These are phyloP conservation scores for Mythimna impura DNA, from an alignment of 2,888 invertebrate genomes.

Conservation along the genomic window DNA sequence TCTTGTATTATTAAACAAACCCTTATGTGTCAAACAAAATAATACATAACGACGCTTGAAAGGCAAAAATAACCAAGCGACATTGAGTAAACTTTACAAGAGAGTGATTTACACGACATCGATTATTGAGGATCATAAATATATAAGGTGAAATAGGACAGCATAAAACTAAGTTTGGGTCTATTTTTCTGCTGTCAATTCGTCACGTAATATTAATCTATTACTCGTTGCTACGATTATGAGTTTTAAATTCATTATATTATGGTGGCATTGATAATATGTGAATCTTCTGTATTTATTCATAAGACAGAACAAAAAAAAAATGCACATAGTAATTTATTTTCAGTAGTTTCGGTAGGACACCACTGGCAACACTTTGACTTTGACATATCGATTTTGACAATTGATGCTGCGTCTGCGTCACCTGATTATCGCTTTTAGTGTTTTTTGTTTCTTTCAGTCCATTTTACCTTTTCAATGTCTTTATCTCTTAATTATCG, in stretches of 20 bases:
- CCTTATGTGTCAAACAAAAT: too few relatives aligned
- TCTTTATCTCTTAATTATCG: constrained; percentile 13
- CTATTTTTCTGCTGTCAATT: background rate
- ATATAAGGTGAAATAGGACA: too few relatives aligned
- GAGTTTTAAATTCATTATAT: background rate
- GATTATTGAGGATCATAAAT: background rate
- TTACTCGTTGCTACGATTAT: background rate
- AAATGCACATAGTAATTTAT: background rate
- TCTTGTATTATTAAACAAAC: background rate
- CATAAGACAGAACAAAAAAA: too few relatives aligned
- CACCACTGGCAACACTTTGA: constrained; percentile 43
- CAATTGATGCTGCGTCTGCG: constrained; percentile 53
- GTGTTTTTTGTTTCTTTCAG: constrained; percentile 32
- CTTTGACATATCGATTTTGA: constrained; percentile 41
- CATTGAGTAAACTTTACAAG: too few relatives aligned
- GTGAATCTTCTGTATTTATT: background rate
- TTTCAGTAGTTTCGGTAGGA: constrained; percentile 20
- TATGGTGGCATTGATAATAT: background rate
- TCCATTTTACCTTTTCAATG: constrained; percentile 19
- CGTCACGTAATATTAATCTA: background rate
- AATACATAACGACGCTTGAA: too few relatives aligned
- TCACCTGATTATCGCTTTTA: constrained; percentile 34
- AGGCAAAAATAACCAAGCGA: too few relatives aligned
- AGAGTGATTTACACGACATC: background rate
- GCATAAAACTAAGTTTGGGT: background rate